Conservation (phyloP, 2,888 invertebrate genomes). For the Germaria angustata region DNA sequence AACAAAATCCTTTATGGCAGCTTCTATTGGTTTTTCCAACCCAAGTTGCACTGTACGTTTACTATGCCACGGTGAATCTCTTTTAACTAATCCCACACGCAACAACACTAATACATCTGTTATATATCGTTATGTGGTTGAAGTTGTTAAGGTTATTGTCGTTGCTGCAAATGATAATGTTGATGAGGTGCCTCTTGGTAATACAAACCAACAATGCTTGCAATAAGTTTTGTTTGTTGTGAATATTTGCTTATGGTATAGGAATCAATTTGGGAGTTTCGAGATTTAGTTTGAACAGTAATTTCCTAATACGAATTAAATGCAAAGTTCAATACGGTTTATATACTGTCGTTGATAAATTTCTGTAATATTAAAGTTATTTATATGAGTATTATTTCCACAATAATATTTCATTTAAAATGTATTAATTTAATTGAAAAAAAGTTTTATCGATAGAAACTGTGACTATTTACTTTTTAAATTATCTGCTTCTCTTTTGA, state of each 20-base stretch:
- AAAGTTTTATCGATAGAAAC: no score
- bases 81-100: conserved; percentile 35
- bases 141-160: background rate
- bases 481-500: no score
- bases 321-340: background rate
- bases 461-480: no score
- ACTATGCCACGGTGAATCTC: conserved; percentile 41
- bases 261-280: background rate
- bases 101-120: conserved; percentile 39
- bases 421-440: no score
- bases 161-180: background rate
- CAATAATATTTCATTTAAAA: no score
- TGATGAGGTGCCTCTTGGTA: conserved; percentile 37
- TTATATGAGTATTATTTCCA: no score
- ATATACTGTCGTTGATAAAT: background rate
- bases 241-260: background rate
- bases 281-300: background rate
- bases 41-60: no score
- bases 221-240: background rate
- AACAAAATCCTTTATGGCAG: no score
- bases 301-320: background rate
- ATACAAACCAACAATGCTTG: conserved; percentile 3
- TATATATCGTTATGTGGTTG: conserved; percentile 23
- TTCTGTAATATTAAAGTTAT: no score
- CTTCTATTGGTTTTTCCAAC: no score